Base-by-base conservation (phyloP, 1,140 invertebrate genomes). In the Micrasema longulum region DNA sequence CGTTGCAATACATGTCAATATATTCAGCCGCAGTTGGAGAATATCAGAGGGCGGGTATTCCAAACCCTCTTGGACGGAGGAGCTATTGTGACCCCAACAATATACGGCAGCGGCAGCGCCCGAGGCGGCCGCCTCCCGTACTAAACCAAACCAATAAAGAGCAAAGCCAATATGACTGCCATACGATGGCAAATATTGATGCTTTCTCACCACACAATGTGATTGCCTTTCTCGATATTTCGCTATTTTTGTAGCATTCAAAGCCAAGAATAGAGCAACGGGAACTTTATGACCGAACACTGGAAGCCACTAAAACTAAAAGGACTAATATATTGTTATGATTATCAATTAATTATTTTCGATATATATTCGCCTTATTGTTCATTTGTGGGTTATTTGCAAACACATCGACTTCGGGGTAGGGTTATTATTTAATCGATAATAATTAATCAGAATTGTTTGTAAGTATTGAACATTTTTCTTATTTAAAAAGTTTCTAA, bases 191-290 rank as follows among this genome's bases (percentile, higher is more conserved):
- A 74, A 74, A 74, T 74, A 74, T 74, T 74, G 47, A 74, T 74
- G 72, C 69, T 74, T 74, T 74, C 72, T 74, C 63, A 62, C 38
- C 38, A 64, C 50, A 74, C 72, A 74, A 74, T 74, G 69, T 57
- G 63, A 63, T 69, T 57, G 68, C 53, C 68, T 53, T 48, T 45
- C 67, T 64, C 57, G 45, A 71, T 65, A 60, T 55, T 23, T 50
- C 48, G 52, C 48, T 66, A 71, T 71, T 71, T 65, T 71, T 47
- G 63, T 71, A 48, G 48, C 50, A 65, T 60, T 71, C 62, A 66
- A 52, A 14, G 20, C 62, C 45, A 66, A 71, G 70, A 71, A 71
- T 43, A 22, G 62, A 45, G 1, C 22, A 41, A 41, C n/a, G 14
- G 41, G 6, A 14, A 20, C 41, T 60, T 60, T 60, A 60, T 60